These are phyloP conservation scores for Caradrina kadenii DNA, from an alignment of 2,888 invertebrate species.

Conservation along the genomic window DNA sequence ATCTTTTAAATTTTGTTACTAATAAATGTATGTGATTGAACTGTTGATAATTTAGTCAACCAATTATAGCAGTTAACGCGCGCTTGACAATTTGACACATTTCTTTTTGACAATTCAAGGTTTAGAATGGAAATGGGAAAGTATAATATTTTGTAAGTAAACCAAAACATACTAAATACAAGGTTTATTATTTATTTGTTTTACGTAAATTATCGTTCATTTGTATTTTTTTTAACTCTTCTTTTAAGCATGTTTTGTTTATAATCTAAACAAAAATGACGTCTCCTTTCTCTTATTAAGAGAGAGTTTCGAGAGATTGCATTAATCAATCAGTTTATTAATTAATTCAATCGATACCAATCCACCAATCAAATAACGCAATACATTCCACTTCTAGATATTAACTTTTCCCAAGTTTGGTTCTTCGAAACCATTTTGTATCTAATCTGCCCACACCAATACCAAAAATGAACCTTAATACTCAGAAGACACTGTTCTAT, in stretches of 20 bases:
- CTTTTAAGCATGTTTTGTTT: too few species aligned
- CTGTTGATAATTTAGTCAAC: too few species aligned
- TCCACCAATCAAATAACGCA: background rate
- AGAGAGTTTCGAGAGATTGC: background rate
- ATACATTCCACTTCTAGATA: background rate
- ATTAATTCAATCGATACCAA: background rate
- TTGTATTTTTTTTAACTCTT: too few species aligned
- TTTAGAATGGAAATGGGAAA: too few species aligned
- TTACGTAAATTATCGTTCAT: too few species aligned
- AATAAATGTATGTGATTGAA: background rate
- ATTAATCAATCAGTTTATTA: constrained; percentile 3
- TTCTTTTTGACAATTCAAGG: too few species aligned
- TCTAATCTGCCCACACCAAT: background rate
- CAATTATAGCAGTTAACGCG: too few species aligned
- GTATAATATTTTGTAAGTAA: too few species aligned
- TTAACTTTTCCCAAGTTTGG: background rate
- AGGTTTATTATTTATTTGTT: too few species aligned
- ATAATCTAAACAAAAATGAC: background rate
- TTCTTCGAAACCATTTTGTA: background rate
- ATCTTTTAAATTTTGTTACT: too few species aligned
- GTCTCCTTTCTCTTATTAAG: background rate
- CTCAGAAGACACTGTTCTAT: background rate
- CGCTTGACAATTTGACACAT: too few species aligned
- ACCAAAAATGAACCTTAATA: background rate
- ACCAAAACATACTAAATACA: too few species aligned